Evolutionary conservation across 2,113 vertebrate species (phyloP), one percentile per base, ranked within the genome.

Genomic region (Caranx melampygus): DNA sequence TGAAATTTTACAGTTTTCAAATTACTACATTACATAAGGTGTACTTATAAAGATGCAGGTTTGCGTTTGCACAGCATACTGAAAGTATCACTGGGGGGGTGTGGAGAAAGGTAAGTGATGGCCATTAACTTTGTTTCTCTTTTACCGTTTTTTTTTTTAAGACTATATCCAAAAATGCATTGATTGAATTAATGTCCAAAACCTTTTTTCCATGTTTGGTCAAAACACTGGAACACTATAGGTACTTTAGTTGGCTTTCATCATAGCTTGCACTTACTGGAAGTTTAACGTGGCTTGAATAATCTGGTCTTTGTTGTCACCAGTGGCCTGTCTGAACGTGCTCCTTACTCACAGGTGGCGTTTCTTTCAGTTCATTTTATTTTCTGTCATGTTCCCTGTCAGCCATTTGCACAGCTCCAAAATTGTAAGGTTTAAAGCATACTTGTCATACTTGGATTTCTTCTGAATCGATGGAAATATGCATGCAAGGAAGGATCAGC

Each of bases 401-500:
- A 55, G 51, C 67, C 13, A 57, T 76, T 14, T 58, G n/a, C 45
- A 35, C 12, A 57, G 20, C 8, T 61, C 16, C 33, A 37, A 20
- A 37, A 37, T 40, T 5, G n/a, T 10, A 40, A 33, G 6, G 7
- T 33, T 31, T 0, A 15, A 14, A 58, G n/a, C n/a, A 26, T 21
- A 65, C 67, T 64, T 15, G 10, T 58, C 8, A 20, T 26, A 26
- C 26, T 26, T 26, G 26, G 26, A 26, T 26, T 47, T 34, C 6
- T n/a, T 45, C n/a, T 59, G 16, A 42, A 70, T 20, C 15, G 12
- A 26, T 15, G 6, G 44, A 45, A 45, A 58, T 2, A 21, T 42
- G 40, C 40, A 57, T 34, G 59, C 45, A 77, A 51, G 55, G 63
- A 64, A 75, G 47, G 45, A 67, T 70, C 51, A 2, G 40, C 1